These are phyloP conservation scores for Seira ritae DNA, from an alignment of 2,888 invertebrate species.

Conservation along the genomic window DNA sequence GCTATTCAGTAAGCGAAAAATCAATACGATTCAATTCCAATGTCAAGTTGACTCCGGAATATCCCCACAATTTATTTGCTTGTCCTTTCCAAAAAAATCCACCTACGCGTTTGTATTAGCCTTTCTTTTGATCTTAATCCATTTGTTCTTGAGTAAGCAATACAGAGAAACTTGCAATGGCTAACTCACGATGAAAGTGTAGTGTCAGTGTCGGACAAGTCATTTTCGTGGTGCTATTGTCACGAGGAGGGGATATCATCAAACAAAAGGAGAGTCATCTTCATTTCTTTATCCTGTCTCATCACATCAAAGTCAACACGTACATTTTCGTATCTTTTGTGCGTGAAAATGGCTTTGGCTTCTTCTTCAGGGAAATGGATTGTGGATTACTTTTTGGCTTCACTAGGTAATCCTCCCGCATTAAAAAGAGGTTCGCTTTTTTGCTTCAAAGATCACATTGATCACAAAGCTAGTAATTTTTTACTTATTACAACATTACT, in stretches of 20 bases:
- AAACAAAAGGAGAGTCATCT: background rate
- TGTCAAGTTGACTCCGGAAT: no score
- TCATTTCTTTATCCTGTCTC: background rate
- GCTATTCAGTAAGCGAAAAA: no score
- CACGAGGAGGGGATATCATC: background rate
- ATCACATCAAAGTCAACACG: conserved; percentile 16
- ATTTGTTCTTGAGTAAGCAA: no score
- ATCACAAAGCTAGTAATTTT: conserved; percentile 9
- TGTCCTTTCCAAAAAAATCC: no score
- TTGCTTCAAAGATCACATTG: conserved; percentile 1
- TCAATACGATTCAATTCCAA: no score
- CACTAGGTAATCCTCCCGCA: no score
- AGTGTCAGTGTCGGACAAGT: background rate
- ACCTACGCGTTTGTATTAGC: no score
- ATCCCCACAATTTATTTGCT: no score
- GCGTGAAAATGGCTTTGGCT: no score
- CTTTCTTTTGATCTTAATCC: no score
- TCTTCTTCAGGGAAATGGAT: conserved; percentile 48
- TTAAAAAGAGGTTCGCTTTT: background rate
- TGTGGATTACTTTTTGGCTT: conserved; percentile 40
- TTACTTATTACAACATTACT: conserved; percentile 6
- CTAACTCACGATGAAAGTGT: no score
- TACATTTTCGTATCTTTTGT: background rate
- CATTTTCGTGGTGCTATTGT: background rate
- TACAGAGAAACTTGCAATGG: no score